Evolutionary conservation across 2,888 invertebrate species (phyloP).

Genomic region (Ophion ellenae): DNA sequence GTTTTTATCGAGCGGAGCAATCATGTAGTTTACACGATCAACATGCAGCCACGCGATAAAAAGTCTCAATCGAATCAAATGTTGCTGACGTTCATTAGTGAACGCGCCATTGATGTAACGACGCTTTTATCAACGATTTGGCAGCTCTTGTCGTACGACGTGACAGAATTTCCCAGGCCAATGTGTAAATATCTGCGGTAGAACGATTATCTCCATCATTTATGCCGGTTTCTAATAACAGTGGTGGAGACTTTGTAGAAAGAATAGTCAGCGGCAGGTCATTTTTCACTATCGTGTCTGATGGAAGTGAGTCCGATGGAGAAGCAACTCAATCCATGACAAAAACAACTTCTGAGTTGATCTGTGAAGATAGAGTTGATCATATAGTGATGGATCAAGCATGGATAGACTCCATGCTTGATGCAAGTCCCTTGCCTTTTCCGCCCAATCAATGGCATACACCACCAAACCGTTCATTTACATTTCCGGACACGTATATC

Average conservation of each 20-base stretch:
- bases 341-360: not conserved
- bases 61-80: not conserved
- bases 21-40: not conserved
- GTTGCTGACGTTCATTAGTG: not conserved
- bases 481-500: too few species aligned
- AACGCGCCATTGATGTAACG: not conserved
- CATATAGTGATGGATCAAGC: not conserved
- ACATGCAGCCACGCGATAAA: not conserved
- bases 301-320: not conserved
- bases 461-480: too few species aligned
- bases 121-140: not conserved
- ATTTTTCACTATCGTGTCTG: not conserved
- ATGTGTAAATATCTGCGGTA: not conserved
- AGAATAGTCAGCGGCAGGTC: not conserved
- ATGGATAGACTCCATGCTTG: too few species aligned
- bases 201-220: not conserved
- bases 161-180: too few species aligned
- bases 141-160: too few species aligned
- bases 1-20: too few species aligned
- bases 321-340: not conserved
- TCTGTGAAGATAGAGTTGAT: not conserved
- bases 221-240: not conserved
- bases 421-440: too few species aligned
- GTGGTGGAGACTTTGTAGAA: not conserved
- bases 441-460: too few species aligned